These are phyloP conservation scores for Oxyruncus cristatus DNA, from an alignment of 2,113 vertebrate genomes.

Conservation along the genomic window DNA sequence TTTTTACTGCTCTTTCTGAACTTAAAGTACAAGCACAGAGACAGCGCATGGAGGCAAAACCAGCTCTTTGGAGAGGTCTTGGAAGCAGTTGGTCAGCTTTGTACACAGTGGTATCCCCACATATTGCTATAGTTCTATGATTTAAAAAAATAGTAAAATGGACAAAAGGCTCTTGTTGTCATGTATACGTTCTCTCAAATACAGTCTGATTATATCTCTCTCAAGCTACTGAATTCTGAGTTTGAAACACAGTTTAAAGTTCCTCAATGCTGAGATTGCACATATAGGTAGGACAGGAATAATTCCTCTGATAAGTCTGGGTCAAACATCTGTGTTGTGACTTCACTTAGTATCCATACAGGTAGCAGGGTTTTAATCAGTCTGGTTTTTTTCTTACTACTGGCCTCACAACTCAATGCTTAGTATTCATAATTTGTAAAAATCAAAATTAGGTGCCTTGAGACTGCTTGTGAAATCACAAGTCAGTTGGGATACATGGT, in stretches of 20 bases:
- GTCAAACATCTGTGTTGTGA: not conserved
- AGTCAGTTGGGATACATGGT: not conserved
- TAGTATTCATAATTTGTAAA: not conserved
- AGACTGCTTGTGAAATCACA: not conserved
- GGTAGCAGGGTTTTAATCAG: not conserved
- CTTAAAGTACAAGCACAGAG: not conserved
- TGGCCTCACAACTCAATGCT: not conserved
- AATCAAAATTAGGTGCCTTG: not conserved
- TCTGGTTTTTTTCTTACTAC: not conserved
- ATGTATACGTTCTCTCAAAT: not conserved
- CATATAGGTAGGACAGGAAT: not conserved
- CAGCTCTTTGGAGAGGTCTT: not conserved
- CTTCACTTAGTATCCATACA: not conserved
- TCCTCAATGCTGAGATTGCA: not conserved
- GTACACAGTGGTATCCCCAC: not conserved
- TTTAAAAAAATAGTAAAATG: not conserved
- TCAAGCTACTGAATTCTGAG: not conserved
- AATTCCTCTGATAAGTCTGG: not conserved
- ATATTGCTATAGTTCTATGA: not conserved
- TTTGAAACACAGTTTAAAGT: not conserved
- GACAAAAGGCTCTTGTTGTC: not conserved
- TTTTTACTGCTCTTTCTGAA: not conserved
- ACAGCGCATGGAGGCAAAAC: not conserved
- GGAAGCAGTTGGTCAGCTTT: not conserved
- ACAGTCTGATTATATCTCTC: not conserved